phyloP scores from a whole-genome alignment of 2,888 invertebrate genomes.

The Nudaria mundana region DNA sequence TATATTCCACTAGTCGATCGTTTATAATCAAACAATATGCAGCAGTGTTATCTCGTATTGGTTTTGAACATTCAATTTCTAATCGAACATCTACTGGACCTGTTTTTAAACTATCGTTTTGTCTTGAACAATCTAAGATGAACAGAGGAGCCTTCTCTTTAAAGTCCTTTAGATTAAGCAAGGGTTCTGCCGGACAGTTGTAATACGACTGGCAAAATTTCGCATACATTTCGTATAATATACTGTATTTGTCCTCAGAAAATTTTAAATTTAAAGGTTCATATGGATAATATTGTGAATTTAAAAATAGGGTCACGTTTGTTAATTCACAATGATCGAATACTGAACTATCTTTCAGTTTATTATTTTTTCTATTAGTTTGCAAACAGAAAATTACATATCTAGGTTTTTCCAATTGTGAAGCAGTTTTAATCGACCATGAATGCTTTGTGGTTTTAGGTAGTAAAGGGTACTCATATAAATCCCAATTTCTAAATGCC shows the following conservation, averaged over 20 bases:
- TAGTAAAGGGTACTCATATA: constrained; percentile 46
- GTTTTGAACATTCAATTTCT: constrained; percentile 32
- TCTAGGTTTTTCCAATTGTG: constrained; percentile 45
- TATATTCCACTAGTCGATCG: too few species aligned
- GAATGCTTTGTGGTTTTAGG: constrained; percentile 37
- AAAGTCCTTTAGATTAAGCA: constrained; percentile 19
- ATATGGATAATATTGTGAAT: constrained; percentile 32
- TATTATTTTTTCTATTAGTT: constrained; percentile 4
- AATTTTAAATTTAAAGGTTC: constrained; percentile 28
- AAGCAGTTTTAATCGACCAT: constrained; percentile 40
- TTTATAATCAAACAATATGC: too few species aligned
- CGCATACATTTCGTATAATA: constrained; percentile 26
- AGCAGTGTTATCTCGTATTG: too few species aligned
- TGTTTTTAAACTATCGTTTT: constrained; percentile 27
- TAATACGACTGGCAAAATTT: constrained; percentile 34
- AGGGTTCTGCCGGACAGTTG: constrained; percentile 17
- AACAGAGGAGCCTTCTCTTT: constrained; percentile 25
- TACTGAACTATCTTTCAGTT: constrained; percentile 8
- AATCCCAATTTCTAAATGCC: constrained; percentile 47
- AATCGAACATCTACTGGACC: constrained; percentile 30
- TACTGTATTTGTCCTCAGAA: constrained; percentile 12
- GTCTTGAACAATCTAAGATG: constrained; percentile 30
- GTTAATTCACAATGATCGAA: constrained; percentile 39
- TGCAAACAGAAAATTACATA: constrained; percentile 33
- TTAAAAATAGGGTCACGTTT: constrained; percentile 41